Conservation (phyloP, 2,113 vertebrate species). For the Hepsetus odoe region DNA sequence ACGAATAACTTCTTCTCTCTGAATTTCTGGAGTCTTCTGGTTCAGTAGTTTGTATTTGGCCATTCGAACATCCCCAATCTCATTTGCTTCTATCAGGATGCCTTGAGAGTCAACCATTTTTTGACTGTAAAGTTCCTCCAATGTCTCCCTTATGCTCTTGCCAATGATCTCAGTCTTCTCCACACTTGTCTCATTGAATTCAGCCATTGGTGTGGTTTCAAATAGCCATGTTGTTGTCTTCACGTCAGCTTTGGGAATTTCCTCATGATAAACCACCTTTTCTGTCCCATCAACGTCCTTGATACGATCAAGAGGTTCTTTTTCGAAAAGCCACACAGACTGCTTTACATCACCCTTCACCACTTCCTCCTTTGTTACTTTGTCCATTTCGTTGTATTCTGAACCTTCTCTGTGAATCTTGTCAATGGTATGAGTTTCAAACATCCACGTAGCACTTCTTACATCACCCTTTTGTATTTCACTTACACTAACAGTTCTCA, state of each 20-base stretch:
- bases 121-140: conserved; percentile 84
- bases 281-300: conserved; percentile 76
- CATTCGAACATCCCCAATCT: conserved; percentile 90
- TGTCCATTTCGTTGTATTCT: conserved; percentile 81
- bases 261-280: conserved; percentile 72
- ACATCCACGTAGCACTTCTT: conserved; percentile 88
- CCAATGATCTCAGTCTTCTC: conserved; percentile 84
- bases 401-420: conserved; percentile 79
- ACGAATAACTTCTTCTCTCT: conserved; percentile 84
- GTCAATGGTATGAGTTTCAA: conserved; percentile 87
- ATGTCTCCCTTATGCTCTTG: conserved; percentile 86
- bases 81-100: conserved; percentile 87
- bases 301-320: conserved; percentile 83
- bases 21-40: conserved; percentile 82
- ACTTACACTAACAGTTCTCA: conserved; percentile 88
- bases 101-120: conserved; percentile 88
- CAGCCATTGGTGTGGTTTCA: conserved; percentile 84
- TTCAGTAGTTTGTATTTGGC: conserved; percentile 89
- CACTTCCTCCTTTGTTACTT: conserved; percentile 84
- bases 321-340: conserved; percentile 93
- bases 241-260: conserved; percentile 86
- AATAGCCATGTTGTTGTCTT: conserved; percentile 92
- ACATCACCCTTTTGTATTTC: conserved; percentile 90
- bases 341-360: conserved; percentile 89
- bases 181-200: conserved; percentile 80